A percentile compares a stretch with the other conserved stretches of the same genome.
Conservation (phyloP, 1,140 invertebrate species). For the Tetragnatha versicolor region DNA sequence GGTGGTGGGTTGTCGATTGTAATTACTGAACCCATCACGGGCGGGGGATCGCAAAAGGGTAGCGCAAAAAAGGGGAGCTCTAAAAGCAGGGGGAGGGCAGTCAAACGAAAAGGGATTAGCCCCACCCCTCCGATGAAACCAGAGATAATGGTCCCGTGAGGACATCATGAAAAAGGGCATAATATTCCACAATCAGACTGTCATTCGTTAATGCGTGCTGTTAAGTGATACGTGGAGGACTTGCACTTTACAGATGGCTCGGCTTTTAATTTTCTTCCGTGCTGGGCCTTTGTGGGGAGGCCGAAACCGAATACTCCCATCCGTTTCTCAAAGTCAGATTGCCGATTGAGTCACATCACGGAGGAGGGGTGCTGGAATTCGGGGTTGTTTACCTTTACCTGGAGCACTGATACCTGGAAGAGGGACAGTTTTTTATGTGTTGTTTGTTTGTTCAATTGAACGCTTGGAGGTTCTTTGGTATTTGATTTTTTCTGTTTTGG, state of each 20-base stretch:
- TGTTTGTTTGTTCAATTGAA: too few species aligned
- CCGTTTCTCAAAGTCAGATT: too few species aligned
- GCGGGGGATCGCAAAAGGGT: not conserved
- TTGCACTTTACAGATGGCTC: slow-evolving; percentile 29
- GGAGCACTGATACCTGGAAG: too few species aligned
- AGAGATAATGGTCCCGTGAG: slow-evolving; percentile 43
- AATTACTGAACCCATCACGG: slow-evolving; percentile 41
- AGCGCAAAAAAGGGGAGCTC: slow-evolving; percentile 1
- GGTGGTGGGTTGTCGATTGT: slow-evolving; percentile 7
- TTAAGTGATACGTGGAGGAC: slow-evolving; percentile 29
- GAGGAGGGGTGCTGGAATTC: too few species aligned
- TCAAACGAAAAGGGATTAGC: slow-evolving; percentile 39
- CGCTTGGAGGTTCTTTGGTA: too few species aligned
- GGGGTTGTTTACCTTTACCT: too few species aligned
- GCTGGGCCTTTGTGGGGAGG: too few species aligned
- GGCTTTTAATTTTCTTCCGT: slow-evolving; percentile 37
- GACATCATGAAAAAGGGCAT: slow-evolving; percentile 33
- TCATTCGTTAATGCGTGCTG: slow-evolving; percentile 30
- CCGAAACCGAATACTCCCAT: too few species aligned
- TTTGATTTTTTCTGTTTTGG: too few species aligned
- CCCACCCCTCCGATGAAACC: slow-evolving; percentile 31
- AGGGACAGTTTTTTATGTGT: too few species aligned
- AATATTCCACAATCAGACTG: slow-evolving; percentile 37
- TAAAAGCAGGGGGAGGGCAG: slow-evolving; percentile 7
- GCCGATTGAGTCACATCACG: too few species aligned